These are phyloP conservation scores for Pogona vitticeps DNA, from an alignment of 2,113 vertebrate species.

Conservation along the genomic window DNA sequence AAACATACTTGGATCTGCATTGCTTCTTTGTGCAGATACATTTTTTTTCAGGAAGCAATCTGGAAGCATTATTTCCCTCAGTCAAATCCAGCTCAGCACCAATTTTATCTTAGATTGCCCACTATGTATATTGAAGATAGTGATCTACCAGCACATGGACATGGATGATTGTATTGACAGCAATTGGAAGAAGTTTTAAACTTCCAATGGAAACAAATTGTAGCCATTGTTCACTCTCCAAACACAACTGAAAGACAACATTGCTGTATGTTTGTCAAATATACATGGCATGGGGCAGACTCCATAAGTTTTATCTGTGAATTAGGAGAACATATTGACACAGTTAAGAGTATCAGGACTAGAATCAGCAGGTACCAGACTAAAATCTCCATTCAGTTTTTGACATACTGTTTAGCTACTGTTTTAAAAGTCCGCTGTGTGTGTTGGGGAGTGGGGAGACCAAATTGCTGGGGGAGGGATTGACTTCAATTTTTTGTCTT, in stretches of 20 bases:
- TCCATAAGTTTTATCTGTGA: neutral
- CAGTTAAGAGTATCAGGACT: neutral
- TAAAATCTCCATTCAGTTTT: neutral
- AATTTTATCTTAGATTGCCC: neutral
- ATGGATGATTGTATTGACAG: neutral
- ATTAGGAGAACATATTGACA: neutral
- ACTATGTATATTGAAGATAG: neutral
- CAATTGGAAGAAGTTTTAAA: neutral
- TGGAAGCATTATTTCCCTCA: neutral
- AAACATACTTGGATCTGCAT: neutral
- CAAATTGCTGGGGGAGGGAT: neutral
- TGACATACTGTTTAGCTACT: neutral
- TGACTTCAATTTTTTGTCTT: neutral
- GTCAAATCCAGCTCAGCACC: too few species aligned
- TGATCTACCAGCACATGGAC: neutral
- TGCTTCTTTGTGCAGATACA: neutral
- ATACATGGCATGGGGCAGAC: neutral
- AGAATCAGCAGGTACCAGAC: too few species aligned
- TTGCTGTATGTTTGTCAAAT: neutral
- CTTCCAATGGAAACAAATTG: neutral
- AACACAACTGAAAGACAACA: neutral
- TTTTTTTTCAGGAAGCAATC: slow-evolving; percentile 12
- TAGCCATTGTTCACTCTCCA: neutral
- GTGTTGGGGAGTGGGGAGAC: neutral
- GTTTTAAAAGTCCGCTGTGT: neutral